Conservation (phyloP, 2,797 vertebrate genomes). For the Thaleichthys pacificus region DNA sequence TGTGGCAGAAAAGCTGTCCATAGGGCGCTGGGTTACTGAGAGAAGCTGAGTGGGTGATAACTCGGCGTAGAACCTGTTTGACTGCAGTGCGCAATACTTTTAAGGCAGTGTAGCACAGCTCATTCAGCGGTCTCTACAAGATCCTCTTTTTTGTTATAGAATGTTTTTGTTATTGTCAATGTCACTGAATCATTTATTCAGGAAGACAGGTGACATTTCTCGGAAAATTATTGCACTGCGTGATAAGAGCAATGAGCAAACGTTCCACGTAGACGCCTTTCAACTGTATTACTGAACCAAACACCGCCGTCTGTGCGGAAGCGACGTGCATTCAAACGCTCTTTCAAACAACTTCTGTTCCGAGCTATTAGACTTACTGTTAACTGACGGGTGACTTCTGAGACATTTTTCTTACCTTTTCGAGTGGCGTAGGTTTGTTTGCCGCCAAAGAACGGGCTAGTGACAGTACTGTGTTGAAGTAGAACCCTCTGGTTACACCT, state of each 20-base stretch:
- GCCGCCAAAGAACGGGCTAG: conserved; percentile 90
- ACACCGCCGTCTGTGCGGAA: conserved; percentile 60
- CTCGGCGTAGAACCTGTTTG: conserved; percentile 45
- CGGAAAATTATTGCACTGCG: background rate
- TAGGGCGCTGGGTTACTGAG: background rate
- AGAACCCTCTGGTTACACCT: conserved; percentile 84
- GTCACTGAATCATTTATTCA: background rate
- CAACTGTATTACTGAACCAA: conserved; percentile 31
- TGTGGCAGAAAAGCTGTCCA: no score
- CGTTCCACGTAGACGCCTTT: conserved; percentile 13
- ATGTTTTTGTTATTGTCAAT: no score
- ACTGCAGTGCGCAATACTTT: conserved; percentile 54
- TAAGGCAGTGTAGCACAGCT: background rate
- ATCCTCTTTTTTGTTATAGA: background rate
- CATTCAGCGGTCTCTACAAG: conserved; percentile 24
- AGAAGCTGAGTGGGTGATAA: background rate
- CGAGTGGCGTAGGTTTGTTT: conserved; percentile 85
- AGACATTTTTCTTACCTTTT: conserved; percentile 80
- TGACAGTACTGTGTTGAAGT: conserved; percentile 93
- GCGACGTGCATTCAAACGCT: conserved; percentile 35
- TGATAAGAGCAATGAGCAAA: background rate
- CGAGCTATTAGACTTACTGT: conserved; percentile 13
- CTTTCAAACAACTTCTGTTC: conserved; percentile 35
- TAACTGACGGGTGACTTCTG: background rate
- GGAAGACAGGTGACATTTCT: conserved; percentile 5